Conservation (phyloP, 2,888 invertebrate genomes). For the Silvanus unidentatus region DNA sequence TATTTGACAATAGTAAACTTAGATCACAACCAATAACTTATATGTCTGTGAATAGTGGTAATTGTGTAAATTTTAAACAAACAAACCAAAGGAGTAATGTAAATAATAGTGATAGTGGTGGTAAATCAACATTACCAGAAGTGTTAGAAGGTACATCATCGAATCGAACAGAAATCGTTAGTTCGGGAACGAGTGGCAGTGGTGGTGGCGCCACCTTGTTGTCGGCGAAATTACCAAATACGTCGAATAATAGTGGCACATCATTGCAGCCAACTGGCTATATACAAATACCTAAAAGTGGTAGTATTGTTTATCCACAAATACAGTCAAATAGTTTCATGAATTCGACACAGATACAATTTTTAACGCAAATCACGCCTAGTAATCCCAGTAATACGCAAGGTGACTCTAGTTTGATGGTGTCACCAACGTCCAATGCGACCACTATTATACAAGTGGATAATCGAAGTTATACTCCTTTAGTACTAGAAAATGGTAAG, state of each 20-base stretch:
- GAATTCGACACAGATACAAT: no score
- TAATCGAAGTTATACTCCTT: no score
- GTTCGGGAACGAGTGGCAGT: slow-evolving; percentile 50
- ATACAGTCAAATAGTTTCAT: slow-evolving; percentile 8
- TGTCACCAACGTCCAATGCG: no score
- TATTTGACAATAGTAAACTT: slow-evolving; percentile 17
- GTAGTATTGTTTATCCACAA: no score
- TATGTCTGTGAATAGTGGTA: slow-evolving; percentile 39
- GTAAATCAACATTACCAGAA: slow-evolving; percentile 47
- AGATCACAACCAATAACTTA: slow-evolving; percentile 39
- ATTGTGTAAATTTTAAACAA: slow-evolving; percentile 36
- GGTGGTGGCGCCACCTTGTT: slow-evolving; percentile 50
- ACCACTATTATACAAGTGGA: no score
- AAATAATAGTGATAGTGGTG: slow-evolving; percentile 4
- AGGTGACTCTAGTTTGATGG: no score
- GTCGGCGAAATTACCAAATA: slow-evolving; percentile 50
- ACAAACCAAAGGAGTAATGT: slow-evolving; percentile 11
- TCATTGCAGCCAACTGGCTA: slow-evolving; percentile 1
- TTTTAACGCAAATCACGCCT: no score
- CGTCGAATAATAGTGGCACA: slow-evolving; percentile 34
- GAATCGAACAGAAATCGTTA: slow-evolving; percentile 52
- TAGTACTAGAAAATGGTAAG: no score
- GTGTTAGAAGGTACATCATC: slow-evolving; percentile 56
- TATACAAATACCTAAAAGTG: slow-evolving; percentile 35
- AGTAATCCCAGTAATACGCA: no score